These are phyloP conservation scores for Rhizomys pruinosus DNA, from an alignment of 2,113 vertebrate species.

Conservation along the genomic window DNA sequence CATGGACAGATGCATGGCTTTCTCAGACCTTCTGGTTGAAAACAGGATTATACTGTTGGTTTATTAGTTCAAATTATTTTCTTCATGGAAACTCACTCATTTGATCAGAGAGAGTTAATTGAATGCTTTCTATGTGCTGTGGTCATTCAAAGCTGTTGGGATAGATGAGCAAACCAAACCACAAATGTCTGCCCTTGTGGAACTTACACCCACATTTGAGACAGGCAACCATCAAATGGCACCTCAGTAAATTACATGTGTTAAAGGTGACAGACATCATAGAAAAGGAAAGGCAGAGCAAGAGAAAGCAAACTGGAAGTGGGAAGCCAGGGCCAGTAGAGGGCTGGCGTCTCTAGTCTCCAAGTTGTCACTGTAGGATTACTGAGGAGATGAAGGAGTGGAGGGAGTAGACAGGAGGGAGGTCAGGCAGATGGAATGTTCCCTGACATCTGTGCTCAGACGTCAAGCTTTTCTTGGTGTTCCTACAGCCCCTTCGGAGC, in stretches of 20 bases:
- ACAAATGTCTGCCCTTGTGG: neutral
- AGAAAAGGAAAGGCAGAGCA: neutral
- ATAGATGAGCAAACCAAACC: neutral
- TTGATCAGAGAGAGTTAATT: neutral
- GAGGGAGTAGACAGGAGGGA: neutral
- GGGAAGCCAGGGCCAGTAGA: neutral
- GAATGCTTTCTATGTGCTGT: neutral
- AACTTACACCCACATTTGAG: neutral
- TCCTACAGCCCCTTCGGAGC: neutral
- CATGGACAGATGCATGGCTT: slow-evolving; percentile 4
- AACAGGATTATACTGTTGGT: slow-evolving; percentile 10
- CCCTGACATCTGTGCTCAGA: neutral
- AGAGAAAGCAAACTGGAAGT: neutral
- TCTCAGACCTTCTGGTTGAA: neutral
- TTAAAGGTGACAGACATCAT: neutral
- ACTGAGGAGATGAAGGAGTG: neutral
- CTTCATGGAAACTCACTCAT: neutral
- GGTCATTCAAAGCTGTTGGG: neutral
- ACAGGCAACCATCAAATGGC: neutral
- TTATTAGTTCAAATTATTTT: slow-evolving; percentile 12
- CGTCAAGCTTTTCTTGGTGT: neutral
- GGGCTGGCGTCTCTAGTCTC: neutral
- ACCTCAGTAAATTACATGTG: neutral
- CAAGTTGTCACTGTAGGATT: neutral
- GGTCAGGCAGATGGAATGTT: neutral